phyloP scores from a whole-genome alignment of 2,113 vertebrate species.

The Zapus hudsonius region DNA sequence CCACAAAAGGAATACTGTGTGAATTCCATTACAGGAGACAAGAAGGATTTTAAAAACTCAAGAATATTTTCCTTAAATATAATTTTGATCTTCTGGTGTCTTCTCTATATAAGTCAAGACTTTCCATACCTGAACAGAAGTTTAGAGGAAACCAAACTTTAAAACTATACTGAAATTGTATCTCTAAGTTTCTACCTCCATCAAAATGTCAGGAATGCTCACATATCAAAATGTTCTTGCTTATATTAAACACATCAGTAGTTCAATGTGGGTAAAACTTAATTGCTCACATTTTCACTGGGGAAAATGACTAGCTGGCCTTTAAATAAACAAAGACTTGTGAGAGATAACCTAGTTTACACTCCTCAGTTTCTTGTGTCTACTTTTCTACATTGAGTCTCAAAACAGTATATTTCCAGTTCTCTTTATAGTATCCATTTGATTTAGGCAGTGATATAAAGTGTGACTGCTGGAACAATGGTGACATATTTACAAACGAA shows the following conservation, averaged over 20 bases:
- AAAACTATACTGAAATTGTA: slow-evolving; percentile 41
- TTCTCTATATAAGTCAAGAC: slow-evolving; percentile 35
- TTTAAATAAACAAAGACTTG: slow-evolving; percentile 3
- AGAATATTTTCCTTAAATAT: too few relatives aligned
- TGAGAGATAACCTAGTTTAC: background rate
- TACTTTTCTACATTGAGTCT: background rate
- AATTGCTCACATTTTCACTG: background rate
- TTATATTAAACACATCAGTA: slow-evolving; percentile 54
- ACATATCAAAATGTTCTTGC: slow-evolving; percentile 51
- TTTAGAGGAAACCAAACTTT: slow-evolving; percentile 45
- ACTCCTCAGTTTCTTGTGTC: background rate
- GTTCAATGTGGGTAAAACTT: background rate
- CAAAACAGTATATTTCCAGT: background rate
- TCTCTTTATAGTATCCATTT: background rate
- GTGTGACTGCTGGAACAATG: background rate
- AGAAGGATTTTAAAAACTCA: too few relatives aligned
- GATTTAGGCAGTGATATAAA: background rate
- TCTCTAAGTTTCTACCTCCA: slow-evolving; percentile 40
- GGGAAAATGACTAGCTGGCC: background rate
- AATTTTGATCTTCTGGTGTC: slow-evolving; percentile 39
- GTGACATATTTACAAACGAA: background rate
- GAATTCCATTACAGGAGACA: too few relatives aligned
- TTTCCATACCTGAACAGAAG: slow-evolving; percentile 38
- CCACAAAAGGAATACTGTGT: background rate
- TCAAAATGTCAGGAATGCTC: slow-evolving; percentile 42